Percentiles rank a stretch among this genome's conserved stretches.
These are phyloP conservation scores for Chelon labrosus DNA, from an alignment of 2,797 vertebrate genomes.

Conservation along the genomic window DNA sequence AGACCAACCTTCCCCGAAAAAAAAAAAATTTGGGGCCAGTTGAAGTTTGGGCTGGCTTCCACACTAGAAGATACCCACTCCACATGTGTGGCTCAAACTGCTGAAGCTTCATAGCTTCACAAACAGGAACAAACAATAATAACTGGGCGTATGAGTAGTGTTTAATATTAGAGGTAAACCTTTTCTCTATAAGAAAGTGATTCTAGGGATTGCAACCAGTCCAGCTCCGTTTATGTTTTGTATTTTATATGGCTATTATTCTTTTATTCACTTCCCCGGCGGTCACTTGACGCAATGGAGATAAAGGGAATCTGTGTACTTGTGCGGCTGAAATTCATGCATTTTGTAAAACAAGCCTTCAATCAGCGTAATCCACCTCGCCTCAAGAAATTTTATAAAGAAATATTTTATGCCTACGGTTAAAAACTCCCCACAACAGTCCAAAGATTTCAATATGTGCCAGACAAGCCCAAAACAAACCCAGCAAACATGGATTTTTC, in stretches of 20 bases:
- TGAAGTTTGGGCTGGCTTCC: too few species aligned
- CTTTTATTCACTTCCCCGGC: neutral
- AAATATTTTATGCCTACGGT: conserved; percentile 6
- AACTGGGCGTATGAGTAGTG: too few species aligned
- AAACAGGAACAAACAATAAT: too few species aligned
- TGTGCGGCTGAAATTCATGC: neutral
- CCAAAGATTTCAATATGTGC: conserved; percentile 10
- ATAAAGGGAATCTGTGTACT: neutral
- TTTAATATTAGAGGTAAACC: too few species aligned
- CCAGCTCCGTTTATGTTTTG: neutral
- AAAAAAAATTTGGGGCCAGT: too few species aligned
- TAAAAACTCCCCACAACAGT: conserved; percentile 14
- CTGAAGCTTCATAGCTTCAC: too few species aligned
- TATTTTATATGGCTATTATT: neutral
- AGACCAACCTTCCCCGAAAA: too few species aligned
- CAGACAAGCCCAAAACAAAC: conserved; percentile 31
- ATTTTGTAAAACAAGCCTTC: neutral
- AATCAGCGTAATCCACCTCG: conserved; percentile 14
- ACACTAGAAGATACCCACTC: too few species aligned
- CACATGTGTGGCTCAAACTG: too few species aligned
- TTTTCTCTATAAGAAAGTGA: too few species aligned
- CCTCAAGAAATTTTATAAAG: conserved; percentile 9
- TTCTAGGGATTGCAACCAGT: too few species aligned
- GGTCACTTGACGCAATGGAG: neutral
- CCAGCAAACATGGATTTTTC: conserved; percentile 45